Evolutionary conservation across 2,888 invertebrate species (phyloP), one percentile per base, ranked within the genome.

Genomic region (Chrysina gloriosa): DNA sequence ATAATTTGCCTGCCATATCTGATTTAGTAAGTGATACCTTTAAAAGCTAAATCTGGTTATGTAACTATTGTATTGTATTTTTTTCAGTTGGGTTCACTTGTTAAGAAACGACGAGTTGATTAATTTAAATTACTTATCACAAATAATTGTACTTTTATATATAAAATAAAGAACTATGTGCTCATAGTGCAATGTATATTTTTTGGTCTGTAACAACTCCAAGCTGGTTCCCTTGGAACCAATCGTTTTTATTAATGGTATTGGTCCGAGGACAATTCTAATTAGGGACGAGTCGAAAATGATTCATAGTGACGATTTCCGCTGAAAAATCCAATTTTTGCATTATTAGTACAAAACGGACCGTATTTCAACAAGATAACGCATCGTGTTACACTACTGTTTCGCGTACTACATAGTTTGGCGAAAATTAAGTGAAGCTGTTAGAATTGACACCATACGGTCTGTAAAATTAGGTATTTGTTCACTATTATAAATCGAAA

Each of bases 21-120:
- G 94, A 94, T 83, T 87, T 94, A 72, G 88, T 88, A 82, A 82
- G 84, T 63, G 58, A 64, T 54, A 70, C 63, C 70, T 63, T 58
- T 70, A 50, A n/a, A 54, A n/a, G 2, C 21, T 34, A 48, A 69
- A 25, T 29, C 50, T 39, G 58, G 7, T 69, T 34, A 50, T 11
- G 16, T 67, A 63, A 61, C 11, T 39, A 16, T 39, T 69, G 69
- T 58, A 69, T 67, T 68, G 70, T 71, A 74, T 74, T 70, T 77
- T 64, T 86, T 86, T 69, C 79, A 87, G 87, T 84, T 94, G 50
- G 93, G 93, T 67, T 92, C 93, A 7, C 84, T 94, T 65, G 91
- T 93, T 68, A 94, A 94, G 84, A 93, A 93, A 79, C 86, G 93
- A 74, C 86, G 93, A 74, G 83, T 92, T 70, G 93, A 93, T 86